Evolutionary conservation across 2,113 vertebrate genomes (phyloP), one percentile per base, ranked within the genome.

Genomic region (Pagrus major): DNA sequence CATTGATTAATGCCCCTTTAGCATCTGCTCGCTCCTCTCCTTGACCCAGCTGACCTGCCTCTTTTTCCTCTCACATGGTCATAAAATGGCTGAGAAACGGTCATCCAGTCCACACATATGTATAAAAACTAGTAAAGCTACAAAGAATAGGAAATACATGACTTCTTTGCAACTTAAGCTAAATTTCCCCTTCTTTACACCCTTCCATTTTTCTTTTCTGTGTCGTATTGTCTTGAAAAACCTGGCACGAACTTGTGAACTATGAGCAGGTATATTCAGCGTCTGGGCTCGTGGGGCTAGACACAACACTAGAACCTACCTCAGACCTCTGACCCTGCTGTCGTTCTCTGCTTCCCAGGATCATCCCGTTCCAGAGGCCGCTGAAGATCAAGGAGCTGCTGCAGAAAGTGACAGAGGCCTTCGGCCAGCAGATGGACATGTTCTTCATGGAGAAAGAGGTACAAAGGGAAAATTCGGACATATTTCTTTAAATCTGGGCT

Each of bases 401-500:
- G 69, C 96, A 96, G 93, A 98, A 98, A 89, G 96, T 97, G 85
- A 97, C 94, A 0, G 97, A 98, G 89, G 96, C 96, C 81, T 98
- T 97, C 76, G 97, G 96, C 39, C 96, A 97, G 93, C 96, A 95
- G 78, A 96, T 98, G 96, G 97, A 98, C 78, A 93, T 98, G 63
- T 96, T 96, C 88, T 97, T 94, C 67, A 92, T 93, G 69, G 96
- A 95, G 84, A 96, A 96, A 42, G 96, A 98, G 96, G 97, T 97
- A 93, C 14, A 71, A 25, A n/a, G n/a, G n/a, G n/a, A n/a, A n/a
- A n/a, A n/a, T n/a, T n/a, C n/a, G n/a, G n/a, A n/a, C n/a, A n/a
- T n/a, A n/a, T n/a, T n/a, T n/a, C n/a, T n/a, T n/a, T n/a, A n/a
- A n/a, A n/a, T n/a, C n/a, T n/a, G n/a, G n/a, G n/a, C n/a, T n/a